These are phyloP conservation scores for Pygoscelis antarcticus DNA, from an alignment of 2,113 vertebrate genomes.

Conservation along the genomic window DNA sequence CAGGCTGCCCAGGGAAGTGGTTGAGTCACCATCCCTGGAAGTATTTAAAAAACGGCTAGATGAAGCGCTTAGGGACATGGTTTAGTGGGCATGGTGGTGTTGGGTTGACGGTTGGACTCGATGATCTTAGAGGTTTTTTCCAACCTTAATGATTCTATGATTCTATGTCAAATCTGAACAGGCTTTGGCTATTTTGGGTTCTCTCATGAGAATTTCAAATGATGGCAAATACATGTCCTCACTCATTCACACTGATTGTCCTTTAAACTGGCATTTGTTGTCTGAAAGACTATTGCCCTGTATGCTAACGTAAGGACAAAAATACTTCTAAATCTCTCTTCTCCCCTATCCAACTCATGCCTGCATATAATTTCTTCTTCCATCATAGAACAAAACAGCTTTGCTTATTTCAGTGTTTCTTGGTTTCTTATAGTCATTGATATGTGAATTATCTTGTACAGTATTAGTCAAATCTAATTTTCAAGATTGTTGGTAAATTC, in stretches of 20 bases:
- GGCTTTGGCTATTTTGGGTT: not conserved
- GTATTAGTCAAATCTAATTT: not conserved
- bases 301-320: not conserved
- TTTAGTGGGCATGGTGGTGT: too few species aligned
- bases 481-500: not conserved
- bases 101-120: too few species aligned
- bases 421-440: not conserved
- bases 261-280: not conserved
- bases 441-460: not conserved
- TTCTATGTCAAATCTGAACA: not conserved
- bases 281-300: not conserved
- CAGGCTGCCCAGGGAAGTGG: too few species aligned
- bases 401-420: not conserved
- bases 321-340: not conserved
- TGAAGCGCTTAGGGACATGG: too few species aligned
- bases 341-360: accelerated
- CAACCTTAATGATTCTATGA: too few species aligned
- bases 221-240: not conserved
- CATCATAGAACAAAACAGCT: not conserved
- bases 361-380: not conserved
- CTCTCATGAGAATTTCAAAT: not conserved
- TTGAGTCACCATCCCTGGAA: too few species aligned
- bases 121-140: too few species aligned
- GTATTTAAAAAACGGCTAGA: too few species aligned
- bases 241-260: not conserved